phyloP scores from a whole-genome alignment of 2,888 invertebrate genomes.

The Cephus sareptanus region DNA sequence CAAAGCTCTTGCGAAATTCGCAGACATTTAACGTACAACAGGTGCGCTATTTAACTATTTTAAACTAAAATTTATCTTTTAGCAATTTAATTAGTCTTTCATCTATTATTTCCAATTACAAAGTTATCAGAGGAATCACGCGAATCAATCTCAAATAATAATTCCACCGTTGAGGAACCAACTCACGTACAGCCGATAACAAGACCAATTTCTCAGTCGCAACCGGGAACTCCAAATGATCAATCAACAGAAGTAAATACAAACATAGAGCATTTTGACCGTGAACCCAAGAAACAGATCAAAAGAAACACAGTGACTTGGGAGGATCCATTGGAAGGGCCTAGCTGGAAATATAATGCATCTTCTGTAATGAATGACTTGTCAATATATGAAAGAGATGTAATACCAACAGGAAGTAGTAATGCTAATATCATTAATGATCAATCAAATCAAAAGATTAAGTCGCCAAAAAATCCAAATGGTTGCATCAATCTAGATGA shows the following conservation, averaged over 20 bases:
- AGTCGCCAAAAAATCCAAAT: background rate
- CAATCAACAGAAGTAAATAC: conserved; percentile 11
- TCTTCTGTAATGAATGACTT: background rate
- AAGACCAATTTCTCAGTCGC: background rate
- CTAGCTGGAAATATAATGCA: conserved; percentile 54
- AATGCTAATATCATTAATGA: background rate
- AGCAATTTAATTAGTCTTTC: too few relatives aligned
- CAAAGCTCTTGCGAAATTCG: conserved; percentile 52
- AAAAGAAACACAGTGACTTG: background rate
- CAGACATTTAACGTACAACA: conserved; percentile 51
- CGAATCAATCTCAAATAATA: too few relatives aligned
- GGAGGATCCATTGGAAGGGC: conserved; percentile 60
- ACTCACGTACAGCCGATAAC: too few relatives aligned
- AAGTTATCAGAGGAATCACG: too few relatives aligned
- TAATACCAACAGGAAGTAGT: background rate
- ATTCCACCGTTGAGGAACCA: too few relatives aligned
- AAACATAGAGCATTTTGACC: conserved; percentile 3
- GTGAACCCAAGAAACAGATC: conserved; percentile 9
- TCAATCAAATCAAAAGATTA: background rate
- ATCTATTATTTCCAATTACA: too few relatives aligned
- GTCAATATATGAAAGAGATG: background rate
- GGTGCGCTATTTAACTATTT: conserved; percentile 26
- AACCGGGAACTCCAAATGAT: conserved; percentile 25
- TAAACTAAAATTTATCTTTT: too few relatives aligned
- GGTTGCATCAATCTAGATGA: background rate